Conservation (phyloP, 2,797 vertebrate genomes). For the Urosaurus nigricauda region DNA sequence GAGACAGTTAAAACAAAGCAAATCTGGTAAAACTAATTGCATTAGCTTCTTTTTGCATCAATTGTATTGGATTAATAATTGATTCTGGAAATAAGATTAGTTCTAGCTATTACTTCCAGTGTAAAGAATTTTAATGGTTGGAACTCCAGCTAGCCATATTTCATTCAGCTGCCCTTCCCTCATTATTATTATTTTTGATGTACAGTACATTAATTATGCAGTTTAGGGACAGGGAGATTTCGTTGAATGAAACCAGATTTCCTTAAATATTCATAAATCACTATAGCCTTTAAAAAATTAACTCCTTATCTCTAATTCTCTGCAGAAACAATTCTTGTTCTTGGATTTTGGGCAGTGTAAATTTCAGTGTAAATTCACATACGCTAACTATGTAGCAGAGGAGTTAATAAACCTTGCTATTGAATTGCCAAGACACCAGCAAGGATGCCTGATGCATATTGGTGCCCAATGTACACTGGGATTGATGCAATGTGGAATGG, state of each 20-base stretch:
- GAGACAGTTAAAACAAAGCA: conserved; percentile 34
- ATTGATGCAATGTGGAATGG: no score
- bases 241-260: neutral
- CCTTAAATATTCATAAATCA: neutral
- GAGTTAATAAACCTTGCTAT: no score
- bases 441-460: no score
- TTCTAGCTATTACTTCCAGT: neutral
- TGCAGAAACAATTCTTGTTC: neutral
- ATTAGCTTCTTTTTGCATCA: conserved; percentile 43
- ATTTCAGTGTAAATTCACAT: no score
- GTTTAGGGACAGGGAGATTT: neutral
- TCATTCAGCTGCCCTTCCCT: no score
- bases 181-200: neutral
- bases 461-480: no score
- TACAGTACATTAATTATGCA: neutral
- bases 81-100: conserved; percentile 26
- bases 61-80: conserved; percentile 44
- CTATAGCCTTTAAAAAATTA: neutral
- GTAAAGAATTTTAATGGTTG: neutral
- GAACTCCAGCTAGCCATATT: conserved; percentile 1
- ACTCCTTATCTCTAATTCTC: neutral
- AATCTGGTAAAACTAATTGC: conserved; percentile 27
- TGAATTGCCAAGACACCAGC: no score
- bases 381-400: no score
- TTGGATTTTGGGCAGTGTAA: no score